phyloP scores from a whole-genome alignment of 2,888 invertebrate species.

The Rhopalosiphum nymphaeae region DNA sequence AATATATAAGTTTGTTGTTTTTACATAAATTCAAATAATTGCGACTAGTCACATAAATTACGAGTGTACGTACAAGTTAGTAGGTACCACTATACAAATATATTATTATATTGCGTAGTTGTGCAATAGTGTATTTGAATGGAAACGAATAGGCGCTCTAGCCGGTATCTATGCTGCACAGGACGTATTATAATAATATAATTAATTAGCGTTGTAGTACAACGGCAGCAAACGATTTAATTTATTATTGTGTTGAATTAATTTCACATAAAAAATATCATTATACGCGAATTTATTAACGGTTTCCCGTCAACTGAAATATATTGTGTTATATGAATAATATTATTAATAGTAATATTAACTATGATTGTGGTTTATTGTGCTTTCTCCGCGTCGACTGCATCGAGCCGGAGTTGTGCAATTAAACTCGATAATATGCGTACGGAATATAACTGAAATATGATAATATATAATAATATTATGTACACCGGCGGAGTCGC shows the following conservation, averaged over 20 bases:
- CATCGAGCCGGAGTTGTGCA: not conserved
- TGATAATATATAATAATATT: not conserved
- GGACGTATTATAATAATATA: not conserved
- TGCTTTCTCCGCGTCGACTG: not conserved
- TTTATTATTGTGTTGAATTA: constrained; percentile 14
- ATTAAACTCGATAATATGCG: not conserved
- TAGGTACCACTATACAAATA: not conserved
- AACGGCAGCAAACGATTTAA: not conserved
- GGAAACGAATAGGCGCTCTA: constrained; percentile 3
- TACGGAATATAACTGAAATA: not conserved
- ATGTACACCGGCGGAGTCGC: not conserved
- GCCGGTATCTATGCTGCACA: not conserved
- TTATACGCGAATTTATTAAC: not conserved
- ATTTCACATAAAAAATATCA: constrained; percentile 25
- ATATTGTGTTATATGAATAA: not conserved
- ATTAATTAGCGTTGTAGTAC: not conserved
- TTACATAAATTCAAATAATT: constrained; percentile 9
- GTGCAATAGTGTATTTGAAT: not conserved
- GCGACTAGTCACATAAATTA: constrained; percentile 22
- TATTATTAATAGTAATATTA: not conserved
- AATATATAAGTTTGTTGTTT: not conserved
- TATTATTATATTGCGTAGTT: not conserved
- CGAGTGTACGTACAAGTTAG: not conserved
- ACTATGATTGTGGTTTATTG: not conserved
- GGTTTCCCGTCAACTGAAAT: constrained; percentile 17